phyloP scores from a whole-genome alignment of 2,113 vertebrate species.

The Orcinus orca region DNA sequence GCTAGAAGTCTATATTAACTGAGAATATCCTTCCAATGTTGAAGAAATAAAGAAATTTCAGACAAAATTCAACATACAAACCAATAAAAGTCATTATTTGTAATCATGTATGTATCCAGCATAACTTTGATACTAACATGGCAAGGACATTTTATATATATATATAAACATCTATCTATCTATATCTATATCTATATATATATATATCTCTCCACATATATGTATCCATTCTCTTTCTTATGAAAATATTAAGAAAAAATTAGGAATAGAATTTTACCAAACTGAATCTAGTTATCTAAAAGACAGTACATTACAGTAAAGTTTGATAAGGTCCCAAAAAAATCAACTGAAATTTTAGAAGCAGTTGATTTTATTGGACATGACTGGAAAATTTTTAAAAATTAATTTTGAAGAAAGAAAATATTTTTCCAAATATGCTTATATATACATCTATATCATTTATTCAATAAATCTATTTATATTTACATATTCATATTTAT shows the following conservation, averaged over 20 bases:
- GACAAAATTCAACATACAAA: not conserved
- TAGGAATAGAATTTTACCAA: not conserved
- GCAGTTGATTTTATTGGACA: not conserved
- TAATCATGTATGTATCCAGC: not conserved
- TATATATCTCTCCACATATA: not conserved
- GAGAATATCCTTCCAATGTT: not conserved
- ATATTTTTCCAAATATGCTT: not conserved
- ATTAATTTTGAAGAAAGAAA: not conserved
- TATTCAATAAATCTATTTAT: not conserved
- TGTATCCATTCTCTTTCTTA: not conserved
- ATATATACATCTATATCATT: not conserved
- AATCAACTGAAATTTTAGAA: not conserved
- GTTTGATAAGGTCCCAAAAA: not conserved
- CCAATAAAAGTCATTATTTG: not conserved
- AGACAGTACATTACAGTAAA: not conserved
- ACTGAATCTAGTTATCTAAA: not conserved
- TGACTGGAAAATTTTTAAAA: not conserved
- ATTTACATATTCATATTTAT: not conserved
- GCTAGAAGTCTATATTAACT: not conserved
- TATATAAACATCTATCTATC: no score
- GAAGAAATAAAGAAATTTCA: not conserved
- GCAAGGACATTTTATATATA: not conserved
- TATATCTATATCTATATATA: not conserved
- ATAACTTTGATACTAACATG: not conserved
- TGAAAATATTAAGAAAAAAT: not conserved